Evolutionary conservation across 2,113 vertebrate genomes (phyloP).

Genomic region (Pyxicephalus adspersus): DNA sequence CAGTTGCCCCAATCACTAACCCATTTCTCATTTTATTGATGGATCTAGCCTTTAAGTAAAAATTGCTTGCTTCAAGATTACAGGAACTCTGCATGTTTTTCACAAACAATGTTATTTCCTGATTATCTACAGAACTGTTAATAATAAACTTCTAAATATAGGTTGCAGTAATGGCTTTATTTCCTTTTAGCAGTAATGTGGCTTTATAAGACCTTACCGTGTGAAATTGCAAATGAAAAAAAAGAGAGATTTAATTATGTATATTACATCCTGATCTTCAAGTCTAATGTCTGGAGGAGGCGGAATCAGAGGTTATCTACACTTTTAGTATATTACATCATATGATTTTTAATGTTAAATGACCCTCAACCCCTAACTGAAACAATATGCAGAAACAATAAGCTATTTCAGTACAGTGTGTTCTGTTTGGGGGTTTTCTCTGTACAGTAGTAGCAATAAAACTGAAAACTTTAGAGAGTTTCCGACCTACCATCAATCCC

Average conservation of each 20-base stretch:
- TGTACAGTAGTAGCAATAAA: no score
- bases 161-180: neutral
- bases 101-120: neutral
- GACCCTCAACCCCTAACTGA: no score
- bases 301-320: neutral
- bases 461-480: no score
- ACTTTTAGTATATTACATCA: neutral
- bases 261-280: neutral
- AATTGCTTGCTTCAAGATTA: no score
- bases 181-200: neutral
- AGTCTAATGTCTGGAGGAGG: neutral
- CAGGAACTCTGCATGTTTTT: neutral
- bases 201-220: neutral
- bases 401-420: no score
- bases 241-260: neutral
- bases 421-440: no score
- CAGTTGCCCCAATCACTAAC: no score
- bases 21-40: no score
- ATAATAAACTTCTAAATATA: slow-evolving; percentile 1
- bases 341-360: neutral
- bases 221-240: neutral
- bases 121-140: neutral
- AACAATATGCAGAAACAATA: neutral
- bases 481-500: no score
- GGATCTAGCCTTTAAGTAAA: no score